Conservation (phyloP, 2,888 invertebrate genomes). For the Unio delphinus region DNA sequence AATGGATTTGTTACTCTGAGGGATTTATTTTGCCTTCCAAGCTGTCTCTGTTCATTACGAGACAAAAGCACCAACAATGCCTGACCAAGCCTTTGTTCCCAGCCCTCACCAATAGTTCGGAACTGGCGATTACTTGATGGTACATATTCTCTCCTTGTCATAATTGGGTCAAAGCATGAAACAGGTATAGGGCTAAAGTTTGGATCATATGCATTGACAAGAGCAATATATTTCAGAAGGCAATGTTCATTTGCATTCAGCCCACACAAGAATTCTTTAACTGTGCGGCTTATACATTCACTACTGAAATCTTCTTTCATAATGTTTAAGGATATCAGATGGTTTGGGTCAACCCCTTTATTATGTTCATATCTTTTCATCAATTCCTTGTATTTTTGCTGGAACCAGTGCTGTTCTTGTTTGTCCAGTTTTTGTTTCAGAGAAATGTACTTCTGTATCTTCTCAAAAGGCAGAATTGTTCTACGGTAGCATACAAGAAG, state of each 20-base stretch:
- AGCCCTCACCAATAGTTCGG: constrained; percentile 1
- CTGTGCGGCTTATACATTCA: constrained; percentile 19
- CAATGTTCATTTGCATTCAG: constrained; percentile 1
- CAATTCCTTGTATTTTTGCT: constrained; percentile 16
- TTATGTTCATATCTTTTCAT: constrained; percentile 10
- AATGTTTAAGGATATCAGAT: constrained; percentile 35
- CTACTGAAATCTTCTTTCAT: constrained; percentile 35
- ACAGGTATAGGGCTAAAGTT: constrained; percentile 13
- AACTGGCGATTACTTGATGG: background rate
- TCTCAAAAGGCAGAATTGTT: constrained; percentile 11
- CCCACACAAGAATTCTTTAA: constrained; percentile 18
- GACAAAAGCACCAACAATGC: constrained; percentile 7
- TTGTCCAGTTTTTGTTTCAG: constrained; percentile 17
- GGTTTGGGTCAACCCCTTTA: constrained; percentile 20
- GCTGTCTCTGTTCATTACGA: constrained; percentile 1
- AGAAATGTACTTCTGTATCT: constrained; percentile 1
- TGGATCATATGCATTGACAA: constrained; percentile 14
- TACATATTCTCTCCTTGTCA: constrained; percentile 2
- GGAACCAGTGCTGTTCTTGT: constrained; percentile 27
- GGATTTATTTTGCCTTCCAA: constrained; percentile 3
- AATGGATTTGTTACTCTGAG: constrained; percentile 11
- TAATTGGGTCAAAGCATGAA: constrained; percentile 10
- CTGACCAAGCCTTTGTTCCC: constrained; percentile 11
- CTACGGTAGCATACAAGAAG: constrained; percentile 15
- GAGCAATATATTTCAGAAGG: constrained; percentile 11